Evolutionary conservation across 2,888 invertebrate genomes (phyloP).

Genomic region (Venustoraphidia nigricollis): DNA sequence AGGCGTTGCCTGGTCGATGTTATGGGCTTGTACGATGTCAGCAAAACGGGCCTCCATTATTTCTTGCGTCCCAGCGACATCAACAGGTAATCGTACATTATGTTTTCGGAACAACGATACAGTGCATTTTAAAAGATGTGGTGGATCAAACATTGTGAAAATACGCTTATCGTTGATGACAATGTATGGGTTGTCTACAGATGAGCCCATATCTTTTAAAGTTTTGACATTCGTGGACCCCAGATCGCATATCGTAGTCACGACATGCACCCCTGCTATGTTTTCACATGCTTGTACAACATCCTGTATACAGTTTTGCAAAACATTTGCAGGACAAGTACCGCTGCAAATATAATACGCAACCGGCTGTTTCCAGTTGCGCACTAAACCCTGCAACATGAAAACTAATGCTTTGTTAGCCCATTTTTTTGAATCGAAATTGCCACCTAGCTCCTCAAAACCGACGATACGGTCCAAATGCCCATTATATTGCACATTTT

Average conservation of each 20-base stretch:
- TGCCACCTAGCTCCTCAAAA: constrained; percentile 9
- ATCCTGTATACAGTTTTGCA: constrained; percentile 5
- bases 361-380: constrained; percentile 13
- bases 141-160: constrained; percentile 8
- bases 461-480: constrained; percentile 8
- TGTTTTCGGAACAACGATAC: constrained; percentile 9
- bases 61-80: neutral
- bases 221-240: constrained; percentile 10
- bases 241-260: constrained; percentile 12
- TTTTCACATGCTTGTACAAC: constrained; percentile 2
- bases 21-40: constrained; percentile 7
- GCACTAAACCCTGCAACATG: constrained; percentile 8
- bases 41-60: constrained; percentile 6
- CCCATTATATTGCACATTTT: constrained; percentile 10
- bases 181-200: neutral
- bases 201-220: constrained; percentile 5
- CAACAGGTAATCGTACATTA: constrained; percentile 7
- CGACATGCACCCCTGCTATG: constrained; percentile 7
- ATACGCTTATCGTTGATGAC: constrained; percentile 1
- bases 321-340: constrained; percentile 4
- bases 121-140: constrained; percentile 10
- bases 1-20: constrained; percentile 6
- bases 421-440: neutral
- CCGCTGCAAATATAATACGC: constrained; percentile 11
- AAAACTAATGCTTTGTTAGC: constrained; percentile 8